Percentiles rank a stretch among this genome's conserved stretches.
phyloP scores from a whole-genome alignment of 92 coral and sea anemone species.

The Parazoanthus atlanticus region DNA sequence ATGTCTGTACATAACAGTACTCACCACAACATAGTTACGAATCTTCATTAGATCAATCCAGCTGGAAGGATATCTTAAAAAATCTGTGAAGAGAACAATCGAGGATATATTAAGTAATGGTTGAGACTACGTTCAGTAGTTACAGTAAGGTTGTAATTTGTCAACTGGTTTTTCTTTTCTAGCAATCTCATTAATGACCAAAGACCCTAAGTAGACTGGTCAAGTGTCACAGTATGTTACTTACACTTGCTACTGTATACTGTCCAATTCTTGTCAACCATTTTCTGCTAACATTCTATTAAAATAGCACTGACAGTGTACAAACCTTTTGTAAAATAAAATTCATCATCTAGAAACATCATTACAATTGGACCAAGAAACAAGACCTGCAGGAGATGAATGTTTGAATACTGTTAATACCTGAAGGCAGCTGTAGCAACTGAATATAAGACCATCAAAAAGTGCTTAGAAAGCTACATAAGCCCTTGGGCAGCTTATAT shows the following conservation, averaged over 20 bases:
- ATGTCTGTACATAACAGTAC: constrained; percentile 12
- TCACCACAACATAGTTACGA: constrained; percentile 92
- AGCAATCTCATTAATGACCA: too few species aligned
- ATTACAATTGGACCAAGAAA: constrained; percentile 87
- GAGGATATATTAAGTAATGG: background rate
- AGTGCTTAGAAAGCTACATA: too few species aligned
- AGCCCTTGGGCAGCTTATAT: too few species aligned
- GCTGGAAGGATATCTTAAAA: constrained; percentile 57
- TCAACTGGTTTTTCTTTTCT: too few species aligned
- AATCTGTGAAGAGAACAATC: constrained; percentile 46
- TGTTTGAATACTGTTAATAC: too few species aligned
- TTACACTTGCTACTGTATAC: background rate
- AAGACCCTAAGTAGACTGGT: too few species aligned
- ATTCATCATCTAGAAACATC: constrained; percentile 65
- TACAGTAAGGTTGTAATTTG: too few species aligned
- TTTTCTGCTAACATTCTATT: background rate
- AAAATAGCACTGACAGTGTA: background rate
- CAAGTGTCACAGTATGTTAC: too few species aligned
- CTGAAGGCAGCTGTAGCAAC: too few species aligned
- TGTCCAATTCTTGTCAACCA: background rate
- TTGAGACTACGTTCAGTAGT: too few species aligned
- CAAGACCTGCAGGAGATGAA: constrained; percentile 60
- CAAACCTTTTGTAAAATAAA: constrained; percentile 54
- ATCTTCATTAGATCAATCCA: constrained; percentile 74
- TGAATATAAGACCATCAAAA: too few species aligned